Evolutionary conservation across 2,797 vertebrate genomes (phyloP).

Genomic region (Sitta carolinensis): DNA sequence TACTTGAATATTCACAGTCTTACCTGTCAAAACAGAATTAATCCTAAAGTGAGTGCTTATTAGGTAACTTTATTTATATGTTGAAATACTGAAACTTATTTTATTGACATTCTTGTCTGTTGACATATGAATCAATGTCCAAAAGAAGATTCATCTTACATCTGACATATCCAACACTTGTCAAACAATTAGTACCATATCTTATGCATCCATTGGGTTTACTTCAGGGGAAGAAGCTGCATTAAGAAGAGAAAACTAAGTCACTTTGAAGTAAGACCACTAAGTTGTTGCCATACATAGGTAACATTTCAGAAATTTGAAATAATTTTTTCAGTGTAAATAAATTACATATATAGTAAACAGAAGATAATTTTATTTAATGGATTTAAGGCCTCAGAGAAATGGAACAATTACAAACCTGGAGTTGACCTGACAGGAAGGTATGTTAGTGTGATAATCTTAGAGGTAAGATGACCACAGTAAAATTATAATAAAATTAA

Average conservation of each 20-base stretch:
- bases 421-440: not conserved
- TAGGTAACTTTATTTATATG: not conserved
- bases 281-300: not conserved
- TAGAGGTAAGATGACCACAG: not conserved
- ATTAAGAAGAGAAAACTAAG: not conserved
- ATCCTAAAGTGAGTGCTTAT: not conserved
- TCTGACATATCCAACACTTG: not conserved
- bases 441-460: not conserved
- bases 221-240: not conserved
- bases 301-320: not conserved
- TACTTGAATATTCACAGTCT: not conserved
- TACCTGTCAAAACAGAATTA: not conserved
- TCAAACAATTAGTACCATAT: not conserved
- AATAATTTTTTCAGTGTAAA: not conserved
- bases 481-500: not conserved
- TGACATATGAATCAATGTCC: not conserved
- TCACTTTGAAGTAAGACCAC: not conserved
- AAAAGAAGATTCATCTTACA: not conserved
- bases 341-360: not conserved
- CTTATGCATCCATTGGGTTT: not conserved
- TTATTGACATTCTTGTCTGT: not conserved
- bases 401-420: not conserved
- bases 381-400: not conserved
- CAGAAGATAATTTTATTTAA: not conserved
- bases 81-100: not conserved